phyloP scores from a whole-genome alignment of 1,140 invertebrate genomes.

The Artemia franciscana region DNA sequence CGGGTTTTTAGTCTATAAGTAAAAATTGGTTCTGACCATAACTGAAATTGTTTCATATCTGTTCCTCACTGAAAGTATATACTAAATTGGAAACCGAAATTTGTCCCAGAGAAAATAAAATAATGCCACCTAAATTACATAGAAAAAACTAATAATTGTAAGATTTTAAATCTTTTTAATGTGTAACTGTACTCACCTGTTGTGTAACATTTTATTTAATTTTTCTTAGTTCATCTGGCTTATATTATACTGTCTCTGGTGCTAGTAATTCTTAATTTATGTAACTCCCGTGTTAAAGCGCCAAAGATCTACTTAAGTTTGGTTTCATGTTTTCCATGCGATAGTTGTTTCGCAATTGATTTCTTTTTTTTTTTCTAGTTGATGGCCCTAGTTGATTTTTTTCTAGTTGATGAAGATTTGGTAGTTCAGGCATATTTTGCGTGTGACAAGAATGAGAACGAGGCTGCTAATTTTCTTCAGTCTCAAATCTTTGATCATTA shows the following conservation, averaged over 20 bases:
- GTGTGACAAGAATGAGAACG: conserved; percentile 97
- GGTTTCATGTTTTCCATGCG: no score
- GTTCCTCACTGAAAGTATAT: no score
- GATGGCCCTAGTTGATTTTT: conserved; percentile 86
- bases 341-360: conserved; percentile 5
- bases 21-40: no score
- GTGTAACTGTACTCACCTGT: no score
- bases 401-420: conserved; percentile 85
- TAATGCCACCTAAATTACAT: no score
- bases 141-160: no score
- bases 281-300: conserved; percentile 1
- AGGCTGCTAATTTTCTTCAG: conserved; percentile 89
- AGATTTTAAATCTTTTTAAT: no score
- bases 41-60: no score
- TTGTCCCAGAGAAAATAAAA: no score
- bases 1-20: no score
- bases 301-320: no score
- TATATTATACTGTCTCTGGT: neutral
- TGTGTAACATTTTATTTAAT: conserved; percentile 9
- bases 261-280: neutral
- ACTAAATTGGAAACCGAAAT: no score
- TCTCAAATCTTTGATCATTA: conserved; percentile 72
- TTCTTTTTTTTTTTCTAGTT: conserved; percentile 32
- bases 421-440: conserved; percentile 96
- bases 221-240: conserved; percentile 1